Conservation (phyloP, 2,113 vertebrate species). For the Rhabdomys dilectus region DNA sequence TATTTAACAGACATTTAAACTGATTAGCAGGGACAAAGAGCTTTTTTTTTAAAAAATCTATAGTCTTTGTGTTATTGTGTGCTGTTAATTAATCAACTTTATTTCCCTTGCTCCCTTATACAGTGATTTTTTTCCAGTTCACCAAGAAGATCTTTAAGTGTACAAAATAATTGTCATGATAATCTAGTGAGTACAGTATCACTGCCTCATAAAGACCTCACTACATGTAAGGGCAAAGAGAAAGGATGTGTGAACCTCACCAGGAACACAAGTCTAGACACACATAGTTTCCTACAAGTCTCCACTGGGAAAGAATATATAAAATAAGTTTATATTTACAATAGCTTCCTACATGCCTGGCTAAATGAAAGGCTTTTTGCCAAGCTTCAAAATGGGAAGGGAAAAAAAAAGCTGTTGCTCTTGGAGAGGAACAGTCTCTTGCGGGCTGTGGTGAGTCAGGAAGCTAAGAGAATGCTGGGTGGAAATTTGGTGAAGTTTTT, state of each 20-base stretch:
- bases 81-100: conserved; percentile 40
- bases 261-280: background rate
- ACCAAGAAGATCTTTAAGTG: background rate
- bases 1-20: conserved; percentile 4
- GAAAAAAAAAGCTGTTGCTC: background rate
- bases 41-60: conserved; percentile 23
- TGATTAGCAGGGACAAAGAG: conserved; percentile 31
- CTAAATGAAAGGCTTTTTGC: conserved; percentile 68
- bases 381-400: conserved; percentile 46
- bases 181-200: background rate
- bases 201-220: background rate
- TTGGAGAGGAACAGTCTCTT: conserved; percentile 2
- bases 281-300: background rate
- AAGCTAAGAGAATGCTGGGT: background rate
- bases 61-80: background rate
- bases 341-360: conserved; percentile 49
- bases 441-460: background rate
- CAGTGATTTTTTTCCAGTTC: conserved; percentile 32
- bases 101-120: conserved; percentile 15
- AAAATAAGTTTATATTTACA: conserved; percentile 72
- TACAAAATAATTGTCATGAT: conserved; percentile 45
- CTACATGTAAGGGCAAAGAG: background rate
- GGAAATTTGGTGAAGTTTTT: conserved; percentile 7
- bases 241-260: background rate
- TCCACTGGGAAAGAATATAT: conserved; percentile 37